Evolutionary conservation across 2,113 vertebrate genomes (phyloP).

Genomic region (Paedocypris sp.): DNA sequence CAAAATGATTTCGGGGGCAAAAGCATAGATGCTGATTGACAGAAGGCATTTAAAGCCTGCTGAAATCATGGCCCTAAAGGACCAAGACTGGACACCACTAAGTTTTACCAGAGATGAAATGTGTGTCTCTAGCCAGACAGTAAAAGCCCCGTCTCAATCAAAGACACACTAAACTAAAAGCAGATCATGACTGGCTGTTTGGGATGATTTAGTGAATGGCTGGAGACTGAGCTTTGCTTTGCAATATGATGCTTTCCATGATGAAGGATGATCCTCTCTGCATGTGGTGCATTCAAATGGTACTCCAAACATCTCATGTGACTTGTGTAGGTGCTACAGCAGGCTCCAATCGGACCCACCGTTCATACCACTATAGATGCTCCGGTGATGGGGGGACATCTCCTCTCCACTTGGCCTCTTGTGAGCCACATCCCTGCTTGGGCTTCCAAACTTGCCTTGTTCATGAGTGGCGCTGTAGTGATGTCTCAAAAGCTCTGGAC

Average conservation of each 20-base stretch:
- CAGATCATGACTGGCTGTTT: constrained; percentile 26
- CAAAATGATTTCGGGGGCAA: constrained; percentile 28
- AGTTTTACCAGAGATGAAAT: constrained; percentile 25
- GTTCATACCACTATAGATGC: constrained; percentile 81
- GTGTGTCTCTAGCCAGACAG: constrained; percentile 22
- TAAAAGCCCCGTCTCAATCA: constrained; percentile 19
- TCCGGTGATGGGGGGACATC: constrained; percentile 66
- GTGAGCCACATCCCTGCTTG: constrained; percentile 70
- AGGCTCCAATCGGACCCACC: constrained; percentile 60
- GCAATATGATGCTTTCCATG: constrained; percentile 18
- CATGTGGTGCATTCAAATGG: constrained; percentile 18
- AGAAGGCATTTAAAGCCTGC: constrained; percentile 33
- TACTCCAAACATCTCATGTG: constrained; percentile 16
- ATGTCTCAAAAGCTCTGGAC: constrained; percentile 77
- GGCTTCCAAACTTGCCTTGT: constrained; percentile 66
- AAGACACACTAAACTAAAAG: constrained; percentile 28
- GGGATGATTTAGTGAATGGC: constrained; percentile 29
- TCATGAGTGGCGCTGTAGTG: constrained; percentile 68
- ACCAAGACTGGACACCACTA: constrained; percentile 40
- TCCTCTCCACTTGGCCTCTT: constrained; percentile 74
- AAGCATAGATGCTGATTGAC: constrained; percentile 25
- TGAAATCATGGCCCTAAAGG: constrained; percentile 27
- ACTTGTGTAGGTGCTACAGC: constrained; percentile 36
- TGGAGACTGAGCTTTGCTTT: constrained; percentile 16
- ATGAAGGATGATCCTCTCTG: constrained; percentile 18